A percentile compares a stretch with the other conserved stretches of the same genome.
phyloP scores from a whole-genome alignment of 2,797 vertebrate species.

The Erethizon dorsatum region DNA sequence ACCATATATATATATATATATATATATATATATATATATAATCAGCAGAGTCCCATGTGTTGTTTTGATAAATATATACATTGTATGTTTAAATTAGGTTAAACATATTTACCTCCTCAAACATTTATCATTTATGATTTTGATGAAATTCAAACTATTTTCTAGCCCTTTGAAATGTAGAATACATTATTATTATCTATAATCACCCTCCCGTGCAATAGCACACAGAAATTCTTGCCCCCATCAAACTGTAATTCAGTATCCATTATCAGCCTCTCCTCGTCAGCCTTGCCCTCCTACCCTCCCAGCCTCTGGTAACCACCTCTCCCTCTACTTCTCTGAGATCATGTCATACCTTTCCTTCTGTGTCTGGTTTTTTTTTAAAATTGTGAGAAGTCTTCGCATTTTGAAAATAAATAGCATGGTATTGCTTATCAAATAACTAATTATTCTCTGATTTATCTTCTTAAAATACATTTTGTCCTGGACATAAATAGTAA shows the following conservation, averaged over 20 bases:
- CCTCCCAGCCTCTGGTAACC: too few species aligned
- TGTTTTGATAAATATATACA: neutral
- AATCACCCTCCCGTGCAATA: neutral
- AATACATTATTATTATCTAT: too few species aligned
- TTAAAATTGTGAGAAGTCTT: slow-evolving; percentile 31
- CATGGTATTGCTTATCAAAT: slow-evolving; percentile 17
- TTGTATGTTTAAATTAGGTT: neutral
- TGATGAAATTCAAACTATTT: neutral
- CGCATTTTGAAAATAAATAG: slow-evolving; percentile 29
- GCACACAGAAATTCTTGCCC: neutral
- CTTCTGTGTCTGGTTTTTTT: neutral
- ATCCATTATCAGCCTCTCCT: neutral
- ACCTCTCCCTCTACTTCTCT: neutral
- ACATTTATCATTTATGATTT: neutral
- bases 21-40: neutral
- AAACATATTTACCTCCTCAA: neutral
- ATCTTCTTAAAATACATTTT: neutral
- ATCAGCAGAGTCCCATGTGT: neutral
- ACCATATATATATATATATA: neutral
- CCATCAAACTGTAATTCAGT: neutral
- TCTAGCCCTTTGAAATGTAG: neutral
- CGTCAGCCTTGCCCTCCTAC: neutral
- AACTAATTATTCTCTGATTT: neutral
- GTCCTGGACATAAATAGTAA: neutral
- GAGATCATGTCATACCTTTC: neutral